Conservation (phyloP, 2,888 invertebrate genomes). For the Drosophila melanosoma region DNA sequence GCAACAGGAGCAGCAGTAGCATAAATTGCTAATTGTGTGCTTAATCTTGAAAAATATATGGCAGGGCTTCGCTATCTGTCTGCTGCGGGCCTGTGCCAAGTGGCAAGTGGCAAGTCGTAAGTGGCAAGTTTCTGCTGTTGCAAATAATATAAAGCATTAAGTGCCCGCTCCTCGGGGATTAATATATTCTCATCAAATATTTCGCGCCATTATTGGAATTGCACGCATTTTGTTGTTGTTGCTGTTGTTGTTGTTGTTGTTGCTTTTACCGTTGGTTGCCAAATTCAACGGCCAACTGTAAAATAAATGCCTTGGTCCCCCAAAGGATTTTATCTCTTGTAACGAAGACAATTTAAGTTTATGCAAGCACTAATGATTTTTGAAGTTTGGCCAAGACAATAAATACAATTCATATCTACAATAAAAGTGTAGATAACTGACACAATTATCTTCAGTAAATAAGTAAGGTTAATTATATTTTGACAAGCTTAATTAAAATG, state of each 20-base stretch:
- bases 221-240: slow-evolving; percentile 27
- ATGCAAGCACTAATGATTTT: slow-evolving; percentile 36
- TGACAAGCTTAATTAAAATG: not conserved
- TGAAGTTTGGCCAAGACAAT: slow-evolving; percentile 21
- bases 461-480: not conserved
- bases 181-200: slow-evolving; percentile 81
- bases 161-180: slow-evolving; percentile 65
- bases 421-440: not conserved
- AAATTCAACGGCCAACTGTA: slow-evolving; percentile 34
- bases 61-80: slow-evolving; percentile 57
- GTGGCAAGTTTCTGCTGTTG: slow-evolving; percentile 44
- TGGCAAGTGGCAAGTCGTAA: slow-evolving; percentile 5
- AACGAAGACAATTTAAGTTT: slow-evolving; percentile 21
- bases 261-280: slow-evolving; percentile 7
- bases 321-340: not conserved
- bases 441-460: not conserved
- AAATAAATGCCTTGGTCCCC: not conserved
- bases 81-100: slow-evolving; percentile 6
- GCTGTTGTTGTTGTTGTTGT: slow-evolving; percentile 14
- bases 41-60: slow-evolving; percentile 76
- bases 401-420: not conserved
- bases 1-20: slow-evolving; percentile 21
- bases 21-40: slow-evolving; percentile 79
- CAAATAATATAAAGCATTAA: slow-evolving; percentile 58
- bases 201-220: slow-evolving; percentile 80